Conservation (phyloP, 2,888 invertebrate genomes). For the Teinopalpus imperialis region DNA sequence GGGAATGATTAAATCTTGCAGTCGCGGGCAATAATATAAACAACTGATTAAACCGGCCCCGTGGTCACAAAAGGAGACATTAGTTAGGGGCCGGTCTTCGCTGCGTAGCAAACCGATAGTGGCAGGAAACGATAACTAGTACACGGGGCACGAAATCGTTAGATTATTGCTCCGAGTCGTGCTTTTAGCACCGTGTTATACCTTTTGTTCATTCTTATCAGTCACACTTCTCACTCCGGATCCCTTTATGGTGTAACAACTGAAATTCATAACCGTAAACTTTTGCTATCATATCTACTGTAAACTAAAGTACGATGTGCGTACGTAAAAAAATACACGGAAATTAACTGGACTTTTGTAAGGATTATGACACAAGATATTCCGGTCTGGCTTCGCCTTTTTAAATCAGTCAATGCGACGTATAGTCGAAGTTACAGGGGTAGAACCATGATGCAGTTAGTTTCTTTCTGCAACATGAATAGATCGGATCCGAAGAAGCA, state of each 20-base stretch:
- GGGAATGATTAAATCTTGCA: constrained; percentile 71
- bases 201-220: constrained; percentile 46
- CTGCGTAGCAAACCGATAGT: constrained; percentile 67
- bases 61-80: constrained; percentile 78
- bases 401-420: no score
- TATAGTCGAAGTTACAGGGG: no score
- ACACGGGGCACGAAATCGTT: constrained; percentile 47
- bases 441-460: no score
- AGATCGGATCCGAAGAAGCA: no score
- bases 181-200: constrained; percentile 35
- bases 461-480: no score
- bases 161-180: constrained; percentile 42
- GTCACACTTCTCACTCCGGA: constrained; percentile 38
- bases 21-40: constrained; percentile 75
- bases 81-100: constrained; percentile 63
- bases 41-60: constrained; percentile 74
- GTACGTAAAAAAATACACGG: neutral
- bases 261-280: constrained; percentile 32
- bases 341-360: no score
- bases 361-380: no score
- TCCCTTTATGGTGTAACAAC: constrained; percentile 31
- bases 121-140: constrained; percentile 72
- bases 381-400: no score
- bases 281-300: constrained; percentile 20
- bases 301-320: no score